These are phyloP conservation scores for Deroplatys truncata DNA, from an alignment of 2,888 invertebrate species.

Conservation along the genomic window DNA sequence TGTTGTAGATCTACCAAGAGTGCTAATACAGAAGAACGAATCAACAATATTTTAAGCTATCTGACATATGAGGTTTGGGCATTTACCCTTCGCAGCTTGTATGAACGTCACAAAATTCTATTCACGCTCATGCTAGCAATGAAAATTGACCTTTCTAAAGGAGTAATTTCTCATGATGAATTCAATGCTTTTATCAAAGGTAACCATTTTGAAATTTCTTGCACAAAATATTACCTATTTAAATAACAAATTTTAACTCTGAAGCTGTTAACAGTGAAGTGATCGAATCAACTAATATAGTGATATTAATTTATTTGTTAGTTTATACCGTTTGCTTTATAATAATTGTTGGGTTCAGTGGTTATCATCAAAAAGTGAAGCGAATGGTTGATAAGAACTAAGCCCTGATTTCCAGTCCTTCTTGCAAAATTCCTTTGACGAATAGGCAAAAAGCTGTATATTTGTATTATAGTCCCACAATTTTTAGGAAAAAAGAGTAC, in stretches of 20 bases:
- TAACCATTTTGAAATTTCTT: slow-evolving; percentile 28
- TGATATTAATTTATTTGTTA: too few species aligned
- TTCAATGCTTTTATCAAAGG: slow-evolving; percentile 94
- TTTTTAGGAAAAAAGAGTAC: too few species aligned
- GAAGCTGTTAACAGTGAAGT: neutral
- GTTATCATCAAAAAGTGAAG: too few species aligned
- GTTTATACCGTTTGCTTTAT: too few species aligned
- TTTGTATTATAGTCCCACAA: too few species aligned
- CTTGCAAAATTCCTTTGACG: too few species aligned
- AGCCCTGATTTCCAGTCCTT: too few species aligned
- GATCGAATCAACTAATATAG: neutral
- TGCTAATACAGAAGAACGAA: slow-evolving; percentile 78
- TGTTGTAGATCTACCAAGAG: slow-evolving; percentile 66
- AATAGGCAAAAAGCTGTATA: too few species aligned
- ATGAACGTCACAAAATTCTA: slow-evolving; percentile 87
- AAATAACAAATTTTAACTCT: neutral
- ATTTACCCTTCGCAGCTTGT: slow-evolving; percentile 87
- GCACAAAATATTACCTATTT: neutral
- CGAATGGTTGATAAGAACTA: too few species aligned
- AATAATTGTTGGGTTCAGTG: too few species aligned
- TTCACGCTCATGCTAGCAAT: slow-evolving; percentile 93
- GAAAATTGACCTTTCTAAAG: slow-evolving; percentile 87
- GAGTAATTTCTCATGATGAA: slow-evolving; percentile 79
- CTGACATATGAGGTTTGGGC: slow-evolving; percentile 90
- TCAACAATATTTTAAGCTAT: slow-evolving; percentile 81